A percentile compares a stretch with the other conserved stretches of the same genome.
Evolutionary conservation across 2,113 vertebrate genomes (phyloP).

Genomic region (Hydropotes inermis): DNA sequence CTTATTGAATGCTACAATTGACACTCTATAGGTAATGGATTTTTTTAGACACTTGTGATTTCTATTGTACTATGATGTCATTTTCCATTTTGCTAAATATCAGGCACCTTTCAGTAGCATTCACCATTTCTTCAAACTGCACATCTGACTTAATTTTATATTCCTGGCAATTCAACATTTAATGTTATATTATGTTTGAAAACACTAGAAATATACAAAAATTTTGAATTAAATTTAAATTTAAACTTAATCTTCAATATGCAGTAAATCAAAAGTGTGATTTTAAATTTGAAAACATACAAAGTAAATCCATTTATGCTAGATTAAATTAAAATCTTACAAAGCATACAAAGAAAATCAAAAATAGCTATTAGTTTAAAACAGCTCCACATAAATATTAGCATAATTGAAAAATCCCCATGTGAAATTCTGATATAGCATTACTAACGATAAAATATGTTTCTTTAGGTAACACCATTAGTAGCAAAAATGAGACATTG

Average conservation of each 20-base stretch:
- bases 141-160: constrained; percentile 3
- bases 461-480: not conserved
- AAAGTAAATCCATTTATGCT: not conserved
- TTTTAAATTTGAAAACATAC: constrained; percentile 48
- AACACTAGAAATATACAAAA: constrained; percentile 17
- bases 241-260: constrained; percentile 26
- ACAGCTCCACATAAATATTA: not conserved
- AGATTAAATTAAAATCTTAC: constrained; percentile 34
- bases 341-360: not conserved
- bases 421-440: not conserved
- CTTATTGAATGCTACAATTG: not conserved
- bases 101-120: not conserved
- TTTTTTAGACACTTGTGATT: not conserved
- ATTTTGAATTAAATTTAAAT: constrained; percentile 50
- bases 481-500: constrained; percentile 5
- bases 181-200: constrained; percentile 41
- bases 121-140: not conserved
- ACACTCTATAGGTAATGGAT: not conserved
- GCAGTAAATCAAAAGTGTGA: constrained; percentile 26
- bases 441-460: not conserved
- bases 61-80: not conserved
- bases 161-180: constrained; percentile 32
- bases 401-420: not conserved
- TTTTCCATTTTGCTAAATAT: constrained; percentile 21
- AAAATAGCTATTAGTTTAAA: not conserved